Conservation (phyloP, 2,888 invertebrate genomes). For the Punctoribates punctum region DNA sequence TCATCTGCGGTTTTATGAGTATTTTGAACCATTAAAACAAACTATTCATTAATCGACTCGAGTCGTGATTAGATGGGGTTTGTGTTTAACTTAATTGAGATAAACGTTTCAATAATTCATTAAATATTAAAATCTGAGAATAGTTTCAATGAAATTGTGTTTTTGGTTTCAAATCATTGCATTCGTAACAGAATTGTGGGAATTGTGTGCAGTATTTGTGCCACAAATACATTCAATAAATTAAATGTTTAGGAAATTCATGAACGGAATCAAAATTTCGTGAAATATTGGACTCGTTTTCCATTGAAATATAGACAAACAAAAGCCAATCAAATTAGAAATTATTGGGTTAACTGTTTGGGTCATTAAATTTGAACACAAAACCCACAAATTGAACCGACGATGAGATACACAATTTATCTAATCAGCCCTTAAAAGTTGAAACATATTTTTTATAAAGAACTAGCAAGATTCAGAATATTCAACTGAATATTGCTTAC, state of each 20-base stretch:
- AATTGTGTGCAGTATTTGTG: neutral
- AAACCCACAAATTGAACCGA: too few relatives aligned
- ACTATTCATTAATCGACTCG: neutral
- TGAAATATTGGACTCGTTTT: neutral
- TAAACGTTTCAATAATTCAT: too few relatives aligned
- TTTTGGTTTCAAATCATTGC: neutral
- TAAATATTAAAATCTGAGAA: neutral
- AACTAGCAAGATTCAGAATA: too few relatives aligned
- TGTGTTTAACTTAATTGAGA: neutral
- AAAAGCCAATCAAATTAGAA: neutral
- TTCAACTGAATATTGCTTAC: too few relatives aligned
- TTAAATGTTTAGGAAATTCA: too few relatives aligned
- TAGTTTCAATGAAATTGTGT: neutral
- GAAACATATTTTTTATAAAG: too few relatives aligned
- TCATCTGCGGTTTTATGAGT: neutral
- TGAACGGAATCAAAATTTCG: neutral
- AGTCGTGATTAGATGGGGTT: neutral
- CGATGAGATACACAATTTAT: too few relatives aligned
- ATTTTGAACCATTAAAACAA: neutral
- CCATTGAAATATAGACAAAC: neutral
- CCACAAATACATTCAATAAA: neutral
- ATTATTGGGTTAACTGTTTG: neutral
- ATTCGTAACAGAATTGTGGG: neutral
- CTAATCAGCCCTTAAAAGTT: too few relatives aligned
- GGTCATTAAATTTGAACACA: neutral